phyloP scores from a whole-genome alignment of 2,797 vertebrate genomes.

The Chrysolophus pictus region DNA sequence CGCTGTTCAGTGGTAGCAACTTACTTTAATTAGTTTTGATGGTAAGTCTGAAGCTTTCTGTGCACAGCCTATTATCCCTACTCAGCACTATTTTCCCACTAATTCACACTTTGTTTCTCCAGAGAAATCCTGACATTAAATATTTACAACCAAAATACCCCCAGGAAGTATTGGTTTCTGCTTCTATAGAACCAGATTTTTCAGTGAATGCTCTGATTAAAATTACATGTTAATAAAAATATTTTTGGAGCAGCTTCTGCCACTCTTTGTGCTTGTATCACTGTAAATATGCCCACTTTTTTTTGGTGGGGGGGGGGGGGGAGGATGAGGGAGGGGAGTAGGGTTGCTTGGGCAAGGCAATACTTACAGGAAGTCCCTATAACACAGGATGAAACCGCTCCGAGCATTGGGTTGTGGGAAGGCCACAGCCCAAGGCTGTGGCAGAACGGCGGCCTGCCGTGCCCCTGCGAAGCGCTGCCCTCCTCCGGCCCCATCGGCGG shows the following conservation, averaged over 20 bases:
- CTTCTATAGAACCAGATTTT: background rate
- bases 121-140: background rate
- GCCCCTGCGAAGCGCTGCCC: too few relatives aligned
- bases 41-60: background rate
- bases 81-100: background rate
- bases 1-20: background rate
- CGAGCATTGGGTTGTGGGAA: background rate
- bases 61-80: background rate
- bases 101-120: background rate
- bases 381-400: too few relatives aligned
- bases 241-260: background rate
- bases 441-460: too few relatives aligned
- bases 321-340: too few relatives aligned
- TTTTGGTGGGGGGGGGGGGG: background rate
- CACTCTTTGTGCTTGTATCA: background rate
- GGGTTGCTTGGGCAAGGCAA: background rate
- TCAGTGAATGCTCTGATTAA: background rate
- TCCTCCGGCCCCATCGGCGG: rapidly evolving
- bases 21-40: background rate
- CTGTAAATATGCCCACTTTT: background rate
- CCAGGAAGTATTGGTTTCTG: background rate
- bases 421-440: rapidly evolving
- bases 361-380: rapidly evolving
- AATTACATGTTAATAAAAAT: background rate
- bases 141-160: background rate